Percentiles rank a stretch among this genome's conserved stretches.
phyloP scores from a whole-genome alignment of 2,113 vertebrate species.

The Macrotus californicus region DNA sequence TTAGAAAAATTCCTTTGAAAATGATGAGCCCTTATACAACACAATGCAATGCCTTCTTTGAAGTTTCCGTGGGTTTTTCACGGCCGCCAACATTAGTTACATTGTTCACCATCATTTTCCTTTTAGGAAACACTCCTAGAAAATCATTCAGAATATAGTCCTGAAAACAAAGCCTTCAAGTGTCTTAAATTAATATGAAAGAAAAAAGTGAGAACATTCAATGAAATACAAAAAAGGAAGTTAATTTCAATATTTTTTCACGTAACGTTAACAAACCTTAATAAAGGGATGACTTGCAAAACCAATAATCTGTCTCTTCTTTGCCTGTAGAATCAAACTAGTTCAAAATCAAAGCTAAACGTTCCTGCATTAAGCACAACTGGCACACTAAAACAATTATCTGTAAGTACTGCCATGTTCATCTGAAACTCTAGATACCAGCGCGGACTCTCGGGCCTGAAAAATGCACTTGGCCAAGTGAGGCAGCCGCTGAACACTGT shows the following conservation, averaged over 20 bases:
- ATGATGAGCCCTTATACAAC: background rate
- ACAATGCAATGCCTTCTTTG: conserved; percentile 10
- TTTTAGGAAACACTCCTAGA: conserved; percentile 6
- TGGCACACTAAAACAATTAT: conserved; percentile 60
- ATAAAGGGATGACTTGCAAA: conserved; percentile 38
- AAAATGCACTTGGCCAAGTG: conserved; percentile 24
- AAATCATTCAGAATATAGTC: conserved; percentile 33
- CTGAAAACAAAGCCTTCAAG: conserved; percentile 23
- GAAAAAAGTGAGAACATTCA: conserved; percentile 44
- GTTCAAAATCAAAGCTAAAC: conserved; percentile 20
- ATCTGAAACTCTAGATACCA: conserved; percentile 33
- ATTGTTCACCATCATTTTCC: conserved; percentile 20
- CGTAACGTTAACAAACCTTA: conserved; percentile 31
- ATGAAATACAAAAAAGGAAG: conserved; percentile 39
- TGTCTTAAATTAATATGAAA: conserved; percentile 40
- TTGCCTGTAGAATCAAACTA: conserved; percentile 35
- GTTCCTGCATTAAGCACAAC: conserved; percentile 46
- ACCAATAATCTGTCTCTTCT: conserved; percentile 30
- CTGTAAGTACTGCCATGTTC: conserved; percentile 59
- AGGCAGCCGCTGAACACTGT: conserved; percentile 46
- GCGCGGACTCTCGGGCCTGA: background rate
- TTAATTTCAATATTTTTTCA: conserved; percentile 32
- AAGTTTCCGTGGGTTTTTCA: conserved; percentile 32
- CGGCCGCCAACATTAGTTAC: conserved; percentile 40
- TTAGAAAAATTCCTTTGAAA: conserved; percentile 1